phyloP scores from a whole-genome alignment of 2,113 vertebrate genomes.

The Thamnophis sirtalis region DNA sequence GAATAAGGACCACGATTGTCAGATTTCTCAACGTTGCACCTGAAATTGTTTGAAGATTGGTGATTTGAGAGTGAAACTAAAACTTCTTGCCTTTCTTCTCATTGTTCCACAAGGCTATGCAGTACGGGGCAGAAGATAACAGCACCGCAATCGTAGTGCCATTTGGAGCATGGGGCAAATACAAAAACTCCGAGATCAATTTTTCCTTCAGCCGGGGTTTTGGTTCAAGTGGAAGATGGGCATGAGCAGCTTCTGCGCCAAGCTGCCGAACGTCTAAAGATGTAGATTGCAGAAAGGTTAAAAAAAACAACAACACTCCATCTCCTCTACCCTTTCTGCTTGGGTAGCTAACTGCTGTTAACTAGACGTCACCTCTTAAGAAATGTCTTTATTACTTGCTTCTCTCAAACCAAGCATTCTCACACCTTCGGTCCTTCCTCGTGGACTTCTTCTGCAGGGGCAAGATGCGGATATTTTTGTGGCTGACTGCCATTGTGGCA shows the following conservation, averaged over 20 bases:
- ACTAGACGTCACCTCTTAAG: neutral
- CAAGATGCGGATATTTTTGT: slow-evolving; percentile 13
- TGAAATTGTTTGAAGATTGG: neutral
- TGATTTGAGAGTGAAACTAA: neutral
- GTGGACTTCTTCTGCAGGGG: neutral
- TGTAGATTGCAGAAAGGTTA: neutral
- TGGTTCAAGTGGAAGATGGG: slow-evolving; percentile 92
- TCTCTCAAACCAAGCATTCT: slow-evolving; percentile 21
- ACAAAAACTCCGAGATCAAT: slow-evolving; percentile 78
- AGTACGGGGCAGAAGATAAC: slow-evolving; percentile 94
- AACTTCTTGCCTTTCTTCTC: neutral
- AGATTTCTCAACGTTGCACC: neutral
- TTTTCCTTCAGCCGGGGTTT: slow-evolving; percentile 96
- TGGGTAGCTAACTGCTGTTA: slow-evolving; percentile 13
- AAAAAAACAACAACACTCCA: neutral
- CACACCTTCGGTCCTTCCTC: slow-evolving; percentile 18
- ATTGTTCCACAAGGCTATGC: slow-evolving; percentile 75
- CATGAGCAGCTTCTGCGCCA: slow-evolving; percentile 60
- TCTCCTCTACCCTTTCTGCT: slow-evolving; percentile 37
- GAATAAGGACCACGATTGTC: neutral
- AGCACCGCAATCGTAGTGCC: slow-evolving; percentile 90
- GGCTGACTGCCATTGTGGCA: slow-evolving; percentile 25
- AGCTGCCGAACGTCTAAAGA: slow-evolving; percentile 26
- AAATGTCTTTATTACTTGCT: slow-evolving; percentile 30
- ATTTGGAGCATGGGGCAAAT: slow-evolving; percentile 95